Evolutionary conservation across 2,797 vertebrate species (phyloP).

Genomic region (Rhinichthys osculus): DNA sequence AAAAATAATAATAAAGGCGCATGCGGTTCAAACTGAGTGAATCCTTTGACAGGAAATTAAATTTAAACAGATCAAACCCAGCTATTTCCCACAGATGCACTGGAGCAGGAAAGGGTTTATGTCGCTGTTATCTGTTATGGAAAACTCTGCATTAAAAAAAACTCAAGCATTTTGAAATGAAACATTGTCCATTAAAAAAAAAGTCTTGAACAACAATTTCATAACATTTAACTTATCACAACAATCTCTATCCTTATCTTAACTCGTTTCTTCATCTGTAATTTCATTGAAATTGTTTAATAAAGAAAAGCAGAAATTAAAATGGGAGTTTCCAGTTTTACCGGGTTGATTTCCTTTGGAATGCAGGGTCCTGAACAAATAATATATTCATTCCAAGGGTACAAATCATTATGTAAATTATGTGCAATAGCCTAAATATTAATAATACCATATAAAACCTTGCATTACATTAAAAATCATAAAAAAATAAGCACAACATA

Average conservation of each 20-base stretch:
- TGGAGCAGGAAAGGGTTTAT: constrained; percentile 21
- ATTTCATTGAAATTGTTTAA: neutral
- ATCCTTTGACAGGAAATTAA: constrained; percentile 50
- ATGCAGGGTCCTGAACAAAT: neutral
- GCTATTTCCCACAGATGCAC: constrained; percentile 22
- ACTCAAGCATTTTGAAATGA: neutral
- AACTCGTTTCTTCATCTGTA: neutral
- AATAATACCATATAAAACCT: neutral
- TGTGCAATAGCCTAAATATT: neutral
- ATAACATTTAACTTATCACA: neutral
- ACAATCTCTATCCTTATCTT: neutral
- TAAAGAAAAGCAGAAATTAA: neutral
- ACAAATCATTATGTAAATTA: neutral
- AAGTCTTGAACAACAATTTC: neutral
- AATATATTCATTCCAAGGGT: neutral
- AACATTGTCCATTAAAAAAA: neutral
- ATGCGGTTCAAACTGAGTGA: constrained; percentile 4
- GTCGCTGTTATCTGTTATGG: constrained; percentile 23
- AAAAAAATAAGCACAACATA: neutral
- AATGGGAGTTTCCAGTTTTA: neutral
- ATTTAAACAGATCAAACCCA: constrained; percentile 44
- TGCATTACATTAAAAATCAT: too few relatives aligned
- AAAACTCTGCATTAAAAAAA: constrained; percentile 30
- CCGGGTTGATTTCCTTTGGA: too few relatives aligned
- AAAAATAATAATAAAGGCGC: neutral